Base-by-base conservation (phyloP, 2,797 vertebrate genomes). In the Hirundo rustica region DNA sequence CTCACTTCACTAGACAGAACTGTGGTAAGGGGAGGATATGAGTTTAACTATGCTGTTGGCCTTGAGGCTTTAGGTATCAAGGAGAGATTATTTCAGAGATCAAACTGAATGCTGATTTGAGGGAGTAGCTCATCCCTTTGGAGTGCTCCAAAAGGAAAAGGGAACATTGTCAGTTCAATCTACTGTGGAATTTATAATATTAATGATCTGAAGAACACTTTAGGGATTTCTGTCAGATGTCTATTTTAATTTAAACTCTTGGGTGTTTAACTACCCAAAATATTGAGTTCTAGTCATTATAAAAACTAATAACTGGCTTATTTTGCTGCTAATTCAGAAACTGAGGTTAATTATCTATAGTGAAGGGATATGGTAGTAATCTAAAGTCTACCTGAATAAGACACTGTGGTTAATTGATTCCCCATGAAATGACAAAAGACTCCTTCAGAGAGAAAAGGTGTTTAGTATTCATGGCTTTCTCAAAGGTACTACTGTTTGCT, bases 161-260 rank as follows among this genome's bases (percentile, higher is more conserved):
- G 89, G 95, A 97, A 97, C 93, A 95, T 88, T 96, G 97, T 97
- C 97, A 94, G 96, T 95, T 97, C 97, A 97, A 94, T 97, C 96
- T 97, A 96, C 93, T 94, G 96, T 96, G 88, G 97, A 97, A 97
- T 97, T 95, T 97, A 93, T 96, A 94, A 96, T 97, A 97, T 97
- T 98, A 98, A 98, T 97, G 97, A 97, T 97, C 96, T 97, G 97
- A 98, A 97, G 96, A 97, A 96, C 95, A 96, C 97, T 97, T 98
- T 62, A 96, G 98, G 97, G 97, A 97, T 97, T 97, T 97, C 96
- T 97, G 96, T 97, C 95, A 96, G 96, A 97, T 98, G 97, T 97
- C 97, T 98, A 97, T 98, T 98, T 98, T 98, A 98, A 98, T 98
- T 97, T 98, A 98, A 98, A 97, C 98, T 98, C 97, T 96, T 95